A percentile compares a stretch with the other conserved stretches of the same genome.
These are phyloP conservation scores for Gymnoscopelus braueri DNA, from an alignment of 2,797 vertebrate genomes.

Conservation along the genomic window DNA sequence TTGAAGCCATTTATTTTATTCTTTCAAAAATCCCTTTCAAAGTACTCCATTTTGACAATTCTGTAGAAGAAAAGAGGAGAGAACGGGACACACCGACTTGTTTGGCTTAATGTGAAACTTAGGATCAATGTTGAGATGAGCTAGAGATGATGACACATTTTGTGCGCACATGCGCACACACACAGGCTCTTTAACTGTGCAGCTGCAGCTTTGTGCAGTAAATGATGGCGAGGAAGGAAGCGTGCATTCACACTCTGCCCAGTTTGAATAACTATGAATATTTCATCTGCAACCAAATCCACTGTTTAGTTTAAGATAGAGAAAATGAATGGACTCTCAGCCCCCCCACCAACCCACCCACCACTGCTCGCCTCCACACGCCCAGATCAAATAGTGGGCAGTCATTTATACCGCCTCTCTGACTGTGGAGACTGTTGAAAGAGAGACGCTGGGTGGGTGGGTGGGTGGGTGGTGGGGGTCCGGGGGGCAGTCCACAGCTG, in stretches of 20 bases:
- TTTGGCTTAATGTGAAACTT: conserved; percentile 35
- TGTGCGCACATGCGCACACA: conserved; percentile 1
- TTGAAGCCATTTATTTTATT: no score
- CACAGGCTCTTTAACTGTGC: conserved; percentile 31
- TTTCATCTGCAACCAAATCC: conserved; percentile 94
- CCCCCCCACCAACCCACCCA: conserved; percentile 42
- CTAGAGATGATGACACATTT: conserved; percentile 31
- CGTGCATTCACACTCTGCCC: conserved; percentile 77
- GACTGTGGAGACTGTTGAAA: conserved; percentile 82
- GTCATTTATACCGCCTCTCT: conserved; percentile 87
- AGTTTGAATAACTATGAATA: conserved; percentile 91
- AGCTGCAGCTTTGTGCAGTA: conserved; percentile 88
- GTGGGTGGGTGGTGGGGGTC: conserved; percentile 39
- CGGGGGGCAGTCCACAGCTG: conserved; percentile 71
- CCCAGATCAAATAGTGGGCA: conserved; percentile 95
- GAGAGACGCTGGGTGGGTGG: conserved; percentile 46
- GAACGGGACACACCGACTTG: no score
- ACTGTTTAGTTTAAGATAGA: conserved; percentile 92
- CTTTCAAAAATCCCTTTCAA: no score
- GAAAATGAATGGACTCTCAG: conserved; percentile 89
- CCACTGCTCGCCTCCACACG: conserved; percentile 74
- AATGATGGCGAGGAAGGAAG: conserved; percentile 86
- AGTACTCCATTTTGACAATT: no score
- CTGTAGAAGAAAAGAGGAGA: no score
- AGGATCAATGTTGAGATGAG: conserved; percentile 30